phyloP scores from a whole-genome alignment of 2,797 vertebrate genomes.

The Melanotaenia nigrans region DNA sequence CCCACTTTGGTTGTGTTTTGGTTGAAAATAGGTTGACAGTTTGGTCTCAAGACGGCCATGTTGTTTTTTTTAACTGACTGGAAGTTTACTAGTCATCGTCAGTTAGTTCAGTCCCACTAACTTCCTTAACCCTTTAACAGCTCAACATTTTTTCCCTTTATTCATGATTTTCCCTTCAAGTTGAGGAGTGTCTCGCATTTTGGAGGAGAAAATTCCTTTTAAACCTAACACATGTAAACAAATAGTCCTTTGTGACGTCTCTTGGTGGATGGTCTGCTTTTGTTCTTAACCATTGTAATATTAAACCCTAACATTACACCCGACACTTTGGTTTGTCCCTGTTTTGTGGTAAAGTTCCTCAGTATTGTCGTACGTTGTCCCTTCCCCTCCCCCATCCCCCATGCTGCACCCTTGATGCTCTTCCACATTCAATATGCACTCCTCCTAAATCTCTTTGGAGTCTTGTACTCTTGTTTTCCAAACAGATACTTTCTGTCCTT shows the following conservation, averaged over 20 bases:
- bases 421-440: constrained; percentile 40
- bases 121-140: constrained; percentile 29
- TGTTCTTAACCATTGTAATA: constrained; percentile 51
- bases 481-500: constrained; percentile 39
- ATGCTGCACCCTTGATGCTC: constrained; percentile 40
- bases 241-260: constrained; percentile 34
- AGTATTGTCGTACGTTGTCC: constrained; percentile 48
- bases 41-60: constrained; percentile 46
- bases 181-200: constrained; percentile 29
- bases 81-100: constrained; percentile 31
- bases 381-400: constrained; percentile 52
- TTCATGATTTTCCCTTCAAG: constrained; percentile 41
- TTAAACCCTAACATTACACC: constrained; percentile 45
- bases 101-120: constrained; percentile 52
- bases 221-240: constrained; percentile 43
- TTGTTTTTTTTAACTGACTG: constrained; percentile 38
- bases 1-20: constrained; percentile 75
- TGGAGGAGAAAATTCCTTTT: constrained; percentile 23
- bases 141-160: constrained; percentile 4
- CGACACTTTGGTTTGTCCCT: constrained; percentile 53
- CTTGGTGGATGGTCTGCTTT: constrained; percentile 52
- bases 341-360: constrained; percentile 54
- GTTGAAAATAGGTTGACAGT: constrained; percentile 66
- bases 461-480: constrained; percentile 52
- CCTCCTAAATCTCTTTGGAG: constrained; percentile 52